Percentiles rank a stretch among this genome's conserved stretches.
These are phyloP conservation scores for Gambusia holbrooki DNA, from an alignment of 2,113 vertebrate genomes.

Conservation along the genomic window DNA sequence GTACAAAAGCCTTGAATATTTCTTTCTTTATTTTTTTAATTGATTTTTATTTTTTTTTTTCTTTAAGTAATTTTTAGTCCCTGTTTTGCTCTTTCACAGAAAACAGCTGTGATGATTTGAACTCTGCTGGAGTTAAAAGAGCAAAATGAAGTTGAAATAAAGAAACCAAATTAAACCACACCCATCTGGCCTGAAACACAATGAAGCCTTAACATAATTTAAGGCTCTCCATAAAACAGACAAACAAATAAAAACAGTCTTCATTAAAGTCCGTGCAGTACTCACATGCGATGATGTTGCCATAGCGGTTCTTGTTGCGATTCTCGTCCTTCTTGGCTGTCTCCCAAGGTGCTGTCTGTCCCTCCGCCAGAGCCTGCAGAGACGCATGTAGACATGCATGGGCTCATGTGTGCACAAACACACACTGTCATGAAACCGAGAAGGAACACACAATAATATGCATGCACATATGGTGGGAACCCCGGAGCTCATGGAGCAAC, in stretches of 20 bases:
- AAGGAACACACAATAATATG: slow-evolving; percentile 37
- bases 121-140: too few relatives aligned
- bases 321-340: slow-evolving; percentile 98
- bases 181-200: too few relatives aligned
- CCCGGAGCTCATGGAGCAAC: slow-evolving; percentile 28
- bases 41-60: too few relatives aligned
- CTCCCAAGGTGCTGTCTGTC: slow-evolving; percentile 96
- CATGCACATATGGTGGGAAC: slow-evolving; percentile 47
- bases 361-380: slow-evolving; percentile 90
- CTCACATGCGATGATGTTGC: slow-evolving; percentile 99
- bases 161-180: too few relatives aligned
- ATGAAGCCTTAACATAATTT: too few relatives aligned
- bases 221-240: too few relatives aligned
- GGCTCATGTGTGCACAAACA: slow-evolving; percentile 11
- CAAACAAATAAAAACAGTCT: background rate
- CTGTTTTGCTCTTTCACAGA: too few relatives aligned
- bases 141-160: too few relatives aligned
- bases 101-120: too few relatives aligned
- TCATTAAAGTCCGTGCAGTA: slow-evolving; percentile 60
- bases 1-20: too few relatives aligned
- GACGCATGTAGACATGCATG: slow-evolving; percentile 13
- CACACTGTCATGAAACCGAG: slow-evolving; percentile 12
- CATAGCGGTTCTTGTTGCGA: slow-evolving; percentile 97
- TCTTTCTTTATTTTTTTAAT: too few relatives aligned
- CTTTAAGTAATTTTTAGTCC: too few relatives aligned